Evolutionary conservation across 2,113 vertebrate genomes (phyloP).

Genomic region (Bubalus kerabau): DNA sequence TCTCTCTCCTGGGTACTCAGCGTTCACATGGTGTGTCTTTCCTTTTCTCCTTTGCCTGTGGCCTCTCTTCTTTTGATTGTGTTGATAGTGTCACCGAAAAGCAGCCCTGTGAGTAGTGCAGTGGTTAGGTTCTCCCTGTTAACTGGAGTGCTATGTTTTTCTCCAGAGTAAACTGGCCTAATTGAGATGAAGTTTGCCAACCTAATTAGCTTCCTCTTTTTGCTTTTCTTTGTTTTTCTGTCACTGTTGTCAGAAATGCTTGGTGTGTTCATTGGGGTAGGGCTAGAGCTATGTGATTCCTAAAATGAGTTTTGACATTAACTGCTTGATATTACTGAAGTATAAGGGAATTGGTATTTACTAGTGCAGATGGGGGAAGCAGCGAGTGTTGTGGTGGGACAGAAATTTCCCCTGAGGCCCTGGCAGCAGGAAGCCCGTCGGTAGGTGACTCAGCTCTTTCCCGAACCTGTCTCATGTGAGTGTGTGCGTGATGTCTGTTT

Average conservation of each 20-base stretch:
- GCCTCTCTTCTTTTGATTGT: not conserved
- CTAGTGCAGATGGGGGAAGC: not conserved
- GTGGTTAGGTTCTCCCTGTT: not conserved
- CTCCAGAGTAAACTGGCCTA: not conserved
- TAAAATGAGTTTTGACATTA: not conserved
- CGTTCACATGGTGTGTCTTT: not conserved
- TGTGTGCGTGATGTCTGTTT: constrained; percentile 67
- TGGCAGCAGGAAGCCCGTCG: not conserved
- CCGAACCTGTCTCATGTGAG: constrained; percentile 39
- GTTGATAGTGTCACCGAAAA: not conserved
- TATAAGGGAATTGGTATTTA: not conserved
- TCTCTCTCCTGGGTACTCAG: not conserved
- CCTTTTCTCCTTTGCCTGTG: not conserved
- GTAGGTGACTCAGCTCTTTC: constrained; percentile 81
- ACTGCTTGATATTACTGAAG: rapidly evolving
- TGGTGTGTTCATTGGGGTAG: not conserved
- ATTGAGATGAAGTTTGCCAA: not conserved
- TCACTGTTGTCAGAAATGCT: not conserved
- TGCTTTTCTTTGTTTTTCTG: not conserved
- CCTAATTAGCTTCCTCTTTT: not conserved
- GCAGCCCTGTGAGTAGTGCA: not conserved
- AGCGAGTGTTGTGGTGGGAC: not conserved
- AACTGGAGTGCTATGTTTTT: not conserved
- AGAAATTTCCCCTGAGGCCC: not conserved
- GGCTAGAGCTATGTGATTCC: not conserved